Conservation (phyloP, 30 jellyfish, hydroid and myxozoan species). For the Turritopsis dohrnii region DNA sequence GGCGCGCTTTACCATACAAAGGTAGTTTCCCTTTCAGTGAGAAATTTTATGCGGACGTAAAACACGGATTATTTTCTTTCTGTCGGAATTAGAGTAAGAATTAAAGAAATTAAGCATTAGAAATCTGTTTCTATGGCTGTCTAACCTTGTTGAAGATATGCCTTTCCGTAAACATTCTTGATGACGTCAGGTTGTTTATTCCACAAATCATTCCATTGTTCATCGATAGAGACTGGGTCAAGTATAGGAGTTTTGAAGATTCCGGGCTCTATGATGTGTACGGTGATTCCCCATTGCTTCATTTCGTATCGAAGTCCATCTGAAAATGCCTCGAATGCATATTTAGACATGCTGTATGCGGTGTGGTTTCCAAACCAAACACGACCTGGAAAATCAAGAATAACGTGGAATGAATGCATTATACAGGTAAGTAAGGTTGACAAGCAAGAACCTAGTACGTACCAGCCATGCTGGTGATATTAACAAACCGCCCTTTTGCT, state of each 20-base stretch:
- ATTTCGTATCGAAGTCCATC: constrained; percentile 35
- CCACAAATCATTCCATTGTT: neutral
- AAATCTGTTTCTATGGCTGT: too few species aligned
- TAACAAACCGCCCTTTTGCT: constrained; percentile 22
- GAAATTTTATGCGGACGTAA: too few species aligned
- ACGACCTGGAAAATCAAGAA: too few species aligned
- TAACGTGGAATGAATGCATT: neutral
- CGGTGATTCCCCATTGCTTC: constrained; percentile 32
- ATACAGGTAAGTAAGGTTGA: neutral
- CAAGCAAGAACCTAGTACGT: neutral
- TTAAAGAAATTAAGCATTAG: too few species aligned
- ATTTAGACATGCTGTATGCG: constrained; percentile 34
- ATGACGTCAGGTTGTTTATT: neutral
- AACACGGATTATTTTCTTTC: too few species aligned
- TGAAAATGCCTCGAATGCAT: constrained; percentile 31
- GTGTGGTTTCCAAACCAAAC: constrained; percentile 16
- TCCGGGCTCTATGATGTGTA: constrained; percentile 42
- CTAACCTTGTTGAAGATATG: neutral
- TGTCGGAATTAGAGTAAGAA: too few species aligned
- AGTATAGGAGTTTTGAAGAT: constrained; percentile 12
- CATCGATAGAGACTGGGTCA: neutral
- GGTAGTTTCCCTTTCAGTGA: too few species aligned
- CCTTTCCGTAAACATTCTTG: constrained; percentile 1
- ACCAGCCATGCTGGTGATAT: constrained; percentile 29
- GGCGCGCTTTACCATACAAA: too few species aligned